These are phyloP conservation scores for Brachionus sp. DNA, from an alignment of 1,140 invertebrate genomes.

Conservation along the genomic window DNA sequence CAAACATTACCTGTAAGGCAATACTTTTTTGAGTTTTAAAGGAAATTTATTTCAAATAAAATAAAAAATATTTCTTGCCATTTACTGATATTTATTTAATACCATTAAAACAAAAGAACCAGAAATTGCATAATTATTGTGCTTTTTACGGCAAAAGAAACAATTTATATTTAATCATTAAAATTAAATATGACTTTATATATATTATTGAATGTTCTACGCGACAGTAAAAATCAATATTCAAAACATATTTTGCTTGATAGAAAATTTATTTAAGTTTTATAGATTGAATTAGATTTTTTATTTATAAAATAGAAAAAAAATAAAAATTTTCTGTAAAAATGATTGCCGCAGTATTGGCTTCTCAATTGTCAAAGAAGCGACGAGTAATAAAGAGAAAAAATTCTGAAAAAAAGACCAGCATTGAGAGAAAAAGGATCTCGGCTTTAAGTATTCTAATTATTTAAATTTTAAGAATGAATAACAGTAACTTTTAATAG, in stretches of 20 bases:
- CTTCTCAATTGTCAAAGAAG: conserved; percentile 7
- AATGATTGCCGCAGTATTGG: conserved; percentile 22
- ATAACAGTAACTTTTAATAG: neutral
- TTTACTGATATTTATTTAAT: neutral
- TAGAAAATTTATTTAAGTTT: neutral
- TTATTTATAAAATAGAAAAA: neutral
- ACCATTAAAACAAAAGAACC: neutral
- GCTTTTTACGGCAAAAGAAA: neutral
- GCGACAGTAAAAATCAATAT: conserved; percentile 26
- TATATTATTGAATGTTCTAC: neutral
- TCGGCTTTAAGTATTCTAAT: neutral
- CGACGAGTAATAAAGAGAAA: neutral
- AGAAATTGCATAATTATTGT: neutral
- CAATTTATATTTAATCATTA: neutral
- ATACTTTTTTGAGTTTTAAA: neutral
- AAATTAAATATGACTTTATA: neutral
- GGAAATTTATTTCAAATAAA: neutral
- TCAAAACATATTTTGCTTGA: neutral
- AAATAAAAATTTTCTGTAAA: neutral
- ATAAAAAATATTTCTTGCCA: neutral
- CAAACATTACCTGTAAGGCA: neutral
- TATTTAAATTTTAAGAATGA: neutral
- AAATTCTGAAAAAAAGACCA: neutral
- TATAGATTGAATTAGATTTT: neutral
- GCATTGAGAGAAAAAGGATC: neutral